Conservation (phyloP, 2,113 vertebrate genomes). For the Gambusia affinis region DNA sequence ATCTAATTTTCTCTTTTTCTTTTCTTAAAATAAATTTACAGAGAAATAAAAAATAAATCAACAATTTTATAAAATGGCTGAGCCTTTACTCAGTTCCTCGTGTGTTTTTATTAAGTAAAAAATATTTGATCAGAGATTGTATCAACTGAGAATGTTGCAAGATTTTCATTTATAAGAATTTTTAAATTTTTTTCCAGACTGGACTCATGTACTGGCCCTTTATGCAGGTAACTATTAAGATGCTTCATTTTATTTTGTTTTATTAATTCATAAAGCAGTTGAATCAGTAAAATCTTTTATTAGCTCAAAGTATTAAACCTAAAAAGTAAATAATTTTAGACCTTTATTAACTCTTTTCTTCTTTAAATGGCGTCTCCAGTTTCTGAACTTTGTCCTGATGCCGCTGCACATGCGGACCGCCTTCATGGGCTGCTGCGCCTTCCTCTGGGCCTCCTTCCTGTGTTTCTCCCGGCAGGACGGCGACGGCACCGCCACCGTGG, state of each 20-base stretch:
- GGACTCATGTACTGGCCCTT: slow-evolving; percentile 96
- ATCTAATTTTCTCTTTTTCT: too few species aligned
- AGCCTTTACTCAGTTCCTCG: too few species aligned
- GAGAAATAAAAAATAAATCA: too few species aligned
- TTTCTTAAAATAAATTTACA: too few species aligned
- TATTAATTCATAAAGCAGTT: not conserved
- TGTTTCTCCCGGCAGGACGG: slow-evolving; percentile 89
- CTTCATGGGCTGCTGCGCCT: slow-evolving; percentile 89
- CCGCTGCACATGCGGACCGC: slow-evolving; percentile 87
- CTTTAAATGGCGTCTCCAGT: slow-evolving; percentile 65
- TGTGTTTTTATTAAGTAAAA: too few species aligned
- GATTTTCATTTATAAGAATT: not conserved
- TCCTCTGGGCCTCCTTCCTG: slow-evolving; percentile 91
- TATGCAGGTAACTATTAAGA: slow-evolving; percentile 83
- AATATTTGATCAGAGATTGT: too few species aligned
- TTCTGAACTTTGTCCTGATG: slow-evolving; percentile 89
- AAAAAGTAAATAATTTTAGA: not conserved
- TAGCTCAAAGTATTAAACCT: too few species aligned
- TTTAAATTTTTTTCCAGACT: slow-evolving; percentile 77
- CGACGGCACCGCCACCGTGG: slow-evolving; percentile 83
- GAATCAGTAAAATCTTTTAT: not conserved
- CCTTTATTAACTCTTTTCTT: too few species aligned
- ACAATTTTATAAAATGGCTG: too few species aligned
- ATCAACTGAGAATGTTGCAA: not conserved
- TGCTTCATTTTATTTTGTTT: not conserved